These are phyloP conservation scores for Elymnias hypermnestra DNA, from an alignment of 1,140 invertebrate genomes.

Conservation along the genomic window DNA sequence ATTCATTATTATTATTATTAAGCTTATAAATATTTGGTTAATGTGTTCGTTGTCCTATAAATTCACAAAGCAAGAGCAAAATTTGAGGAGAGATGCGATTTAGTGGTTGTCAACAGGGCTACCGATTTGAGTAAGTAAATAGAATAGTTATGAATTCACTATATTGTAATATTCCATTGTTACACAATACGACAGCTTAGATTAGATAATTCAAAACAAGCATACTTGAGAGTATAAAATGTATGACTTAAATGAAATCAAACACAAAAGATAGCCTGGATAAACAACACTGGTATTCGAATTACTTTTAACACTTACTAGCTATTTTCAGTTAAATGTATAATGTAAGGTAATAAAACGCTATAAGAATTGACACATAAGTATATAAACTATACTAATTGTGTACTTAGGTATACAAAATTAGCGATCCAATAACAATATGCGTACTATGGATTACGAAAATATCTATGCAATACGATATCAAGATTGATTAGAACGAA, in stretches of 20 bases:
- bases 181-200: constrained; percentile 23
- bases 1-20: constrained; percentile 23
- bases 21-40: constrained; percentile 49
- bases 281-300: constrained; percentile 50
- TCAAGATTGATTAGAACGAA: constrained; percentile 40
- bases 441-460: constrained; percentile 73
- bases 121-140: constrained; percentile 30
- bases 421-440: constrained; percentile 72
- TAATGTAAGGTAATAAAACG: constrained; percentile 62
- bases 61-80: constrained; percentile 41
- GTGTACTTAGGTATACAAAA: constrained; percentile 70
- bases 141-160: constrained; percentile 13
- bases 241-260: constrained; percentile 11
- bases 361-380: constrained; percentile 78
- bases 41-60: constrained; percentile 60
- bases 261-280: constrained; percentile 43
- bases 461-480: constrained; percentile 64
- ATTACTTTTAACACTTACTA: constrained; percentile 72
- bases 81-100: constrained; percentile 21
- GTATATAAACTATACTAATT: constrained; percentile 77
- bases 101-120: constrained; percentile 25
- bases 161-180: constrained; percentile 5
- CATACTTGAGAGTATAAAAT: constrained; percentile 13
- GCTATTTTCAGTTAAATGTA: constrained; percentile 57
- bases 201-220: constrained; percentile 6